Evolutionary conservation across 2,888 invertebrate species (phyloP), one percentile per base, ranked within the genome.

Genomic region (Hanleya hanleyi): DNA sequence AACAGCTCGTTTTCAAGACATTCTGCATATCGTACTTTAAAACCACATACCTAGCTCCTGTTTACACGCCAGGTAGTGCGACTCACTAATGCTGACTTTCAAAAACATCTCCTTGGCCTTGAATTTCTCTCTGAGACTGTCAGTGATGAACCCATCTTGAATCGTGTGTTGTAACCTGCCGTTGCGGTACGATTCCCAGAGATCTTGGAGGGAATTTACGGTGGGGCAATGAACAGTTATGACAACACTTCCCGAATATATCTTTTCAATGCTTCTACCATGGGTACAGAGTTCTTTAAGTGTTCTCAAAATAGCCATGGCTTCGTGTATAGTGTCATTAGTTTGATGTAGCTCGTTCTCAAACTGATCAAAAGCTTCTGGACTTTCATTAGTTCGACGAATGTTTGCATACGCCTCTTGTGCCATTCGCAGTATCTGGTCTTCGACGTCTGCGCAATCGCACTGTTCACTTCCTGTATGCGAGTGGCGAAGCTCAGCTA

Each of bases 211-310:
- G 18, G 83, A 74, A 49, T 74, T 71, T 9, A 78, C 47, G 9
- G 75, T 78, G 4, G 79, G 83, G 69, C 83, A 81, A 49, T 79
- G 74, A 0, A 83, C 37, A 12, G 73, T 57, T 67, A 83, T 81
- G 9, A 83, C 74, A 0, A 83, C 76, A 73, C 83, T 83, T 5
- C 83, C 83, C 22, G 76, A 47, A 50, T 71, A 78, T 22, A 83
- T 77, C 6, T 83, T 78, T n/a, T 81, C 80, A 4, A 83, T 68
- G 0, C 79, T 77, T 22, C 83, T 49, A 0, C 81, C 83, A 67
- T 83, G 79, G 18, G 35, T 5, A 64, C 64, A 64, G 15, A 64
- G 26, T 37, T 22, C 22, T 37, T 64, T 64, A 4, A 64, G 26
- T 33, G 35, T 5, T 18, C 35, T 15, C 6, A 64, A 37, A 37